Conservation (phyloP, 2,797 vertebrate species). For the Falco biarmicus region DNA sequence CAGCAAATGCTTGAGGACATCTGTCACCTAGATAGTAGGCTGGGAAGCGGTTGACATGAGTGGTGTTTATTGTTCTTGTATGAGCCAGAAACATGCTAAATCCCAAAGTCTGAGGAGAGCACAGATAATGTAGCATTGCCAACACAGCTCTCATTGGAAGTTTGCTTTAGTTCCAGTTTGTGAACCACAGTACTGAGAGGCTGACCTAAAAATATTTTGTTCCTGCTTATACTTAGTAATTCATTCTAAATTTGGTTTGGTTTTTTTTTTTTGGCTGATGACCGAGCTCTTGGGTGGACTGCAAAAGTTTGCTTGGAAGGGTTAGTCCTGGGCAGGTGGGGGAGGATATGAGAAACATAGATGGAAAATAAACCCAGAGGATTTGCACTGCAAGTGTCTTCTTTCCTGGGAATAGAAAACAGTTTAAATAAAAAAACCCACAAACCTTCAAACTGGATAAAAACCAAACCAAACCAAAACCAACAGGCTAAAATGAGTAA, state of each 20-base stretch:
- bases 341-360: neutral
- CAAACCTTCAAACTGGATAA: neutral
- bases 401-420: neutral
- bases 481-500: neutral
- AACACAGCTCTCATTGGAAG: neutral
- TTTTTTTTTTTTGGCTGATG: neutral
- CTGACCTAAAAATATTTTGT: neutral
- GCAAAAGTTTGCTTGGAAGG: neutral
- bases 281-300: neutral
- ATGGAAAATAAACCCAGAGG: neutral
- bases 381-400: neutral
- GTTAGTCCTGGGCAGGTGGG: neutral
- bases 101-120: neutral
- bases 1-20: neutral
- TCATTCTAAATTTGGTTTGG: neutral
- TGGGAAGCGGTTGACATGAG: neutral
- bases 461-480: neutral
- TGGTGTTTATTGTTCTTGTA: neutral
- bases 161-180: neutral
- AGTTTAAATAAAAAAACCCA: neutral
- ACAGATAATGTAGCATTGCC: neutral
- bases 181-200: neutral
- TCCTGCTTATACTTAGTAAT: neutral
- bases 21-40: neutral
- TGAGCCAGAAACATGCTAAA: neutral